Percentiles rank a stretch among this genome's conserved stretches.
Evolutionary conservation across 2,113 vertebrate species (phyloP).

Genomic region (Laterallus jamaicensis): DNA sequence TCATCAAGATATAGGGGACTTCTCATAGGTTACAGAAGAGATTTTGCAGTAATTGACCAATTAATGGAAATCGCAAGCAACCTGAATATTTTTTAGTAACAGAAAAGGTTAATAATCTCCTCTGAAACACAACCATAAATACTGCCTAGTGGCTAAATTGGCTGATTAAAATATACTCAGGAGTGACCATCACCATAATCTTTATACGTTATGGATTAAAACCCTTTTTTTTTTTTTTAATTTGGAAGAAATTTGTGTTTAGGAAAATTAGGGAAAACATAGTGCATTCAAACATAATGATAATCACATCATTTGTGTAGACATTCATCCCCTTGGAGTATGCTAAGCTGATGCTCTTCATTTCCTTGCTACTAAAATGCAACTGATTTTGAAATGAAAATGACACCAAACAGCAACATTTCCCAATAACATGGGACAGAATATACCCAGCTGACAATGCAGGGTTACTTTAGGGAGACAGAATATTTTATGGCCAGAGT

Average conservation of each 20-base stretch:
- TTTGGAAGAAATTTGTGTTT: neutral
- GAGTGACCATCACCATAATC: neutral
- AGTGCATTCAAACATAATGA: neutral
- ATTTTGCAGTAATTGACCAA: neutral
- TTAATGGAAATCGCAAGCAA: neutral
- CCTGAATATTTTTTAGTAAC: slow-evolving; percentile 5
- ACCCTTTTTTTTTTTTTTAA: neutral
- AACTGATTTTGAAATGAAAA: neutral
- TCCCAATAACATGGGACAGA: neutral
- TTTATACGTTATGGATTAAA: neutral
- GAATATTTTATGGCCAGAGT: neutral
- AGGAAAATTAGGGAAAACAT: neutral
- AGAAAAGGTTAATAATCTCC: neutral
- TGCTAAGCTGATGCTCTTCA: neutral
- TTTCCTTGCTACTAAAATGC: neutral
- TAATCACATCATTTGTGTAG: neutral
- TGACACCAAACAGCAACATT: neutral
- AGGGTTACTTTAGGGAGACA: neutral
- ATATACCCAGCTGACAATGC: neutral
- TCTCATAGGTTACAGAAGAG: neutral
- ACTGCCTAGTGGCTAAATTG: neutral
- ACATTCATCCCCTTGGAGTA: neutral
- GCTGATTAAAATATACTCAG: slow-evolving; percentile 1
- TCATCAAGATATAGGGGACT: neutral
- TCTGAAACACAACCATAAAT: neutral